Percentiles rank a stretch among this genome's conserved stretches.
Conservation (phyloP, 2,113 vertebrate species). For the Excalfactoria chinensis region DNA sequence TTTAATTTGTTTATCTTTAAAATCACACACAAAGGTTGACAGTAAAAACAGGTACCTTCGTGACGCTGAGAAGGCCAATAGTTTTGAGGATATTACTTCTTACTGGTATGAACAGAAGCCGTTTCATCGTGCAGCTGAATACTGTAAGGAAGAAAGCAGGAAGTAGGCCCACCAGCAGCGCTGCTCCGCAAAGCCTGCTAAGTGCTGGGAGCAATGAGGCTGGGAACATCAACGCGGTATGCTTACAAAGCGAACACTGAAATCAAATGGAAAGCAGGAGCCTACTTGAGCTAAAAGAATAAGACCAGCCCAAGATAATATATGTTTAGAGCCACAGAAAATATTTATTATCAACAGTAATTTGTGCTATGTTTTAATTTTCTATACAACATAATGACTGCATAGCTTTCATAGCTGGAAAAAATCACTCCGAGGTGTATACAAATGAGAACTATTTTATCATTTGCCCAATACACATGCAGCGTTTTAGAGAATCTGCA, state of each 20-base stretch:
- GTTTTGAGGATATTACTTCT: conserved; percentile 38
- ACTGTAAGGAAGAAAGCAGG: conserved; percentile 45
- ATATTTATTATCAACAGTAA: conserved; percentile 59
- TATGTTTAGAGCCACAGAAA: conserved; percentile 40
- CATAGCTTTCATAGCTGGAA: conserved; percentile 63
- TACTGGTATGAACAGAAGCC: conserved; percentile 19
- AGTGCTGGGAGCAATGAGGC: conserved; percentile 30
- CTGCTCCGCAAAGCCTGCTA: neutral
- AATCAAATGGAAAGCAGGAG: neutral
- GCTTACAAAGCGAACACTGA: conserved; percentile 1
- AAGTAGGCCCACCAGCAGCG: conserved; percentile 4
- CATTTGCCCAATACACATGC: conserved; percentile 46
- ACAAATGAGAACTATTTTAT: conserved; percentile 51
- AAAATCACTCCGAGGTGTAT: conserved; percentile 57
- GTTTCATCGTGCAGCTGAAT: conserved; percentile 47
- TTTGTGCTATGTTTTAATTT: conserved; percentile 29
- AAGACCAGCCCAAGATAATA: conserved; percentile 52
- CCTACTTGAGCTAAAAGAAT: conserved; percentile 30
- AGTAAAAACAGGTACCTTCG: conserved; percentile 17
- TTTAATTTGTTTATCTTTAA: conserved; percentile 18
- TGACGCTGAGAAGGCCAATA: neutral
- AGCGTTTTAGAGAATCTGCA: conserved; percentile 50
- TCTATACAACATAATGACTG: conserved; percentile 60
- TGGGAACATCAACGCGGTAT: neutral
- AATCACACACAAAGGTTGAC: neutral